Conservation (phyloP, 2,888 invertebrate genomes). For the Odontocolon sp. region DNA sequence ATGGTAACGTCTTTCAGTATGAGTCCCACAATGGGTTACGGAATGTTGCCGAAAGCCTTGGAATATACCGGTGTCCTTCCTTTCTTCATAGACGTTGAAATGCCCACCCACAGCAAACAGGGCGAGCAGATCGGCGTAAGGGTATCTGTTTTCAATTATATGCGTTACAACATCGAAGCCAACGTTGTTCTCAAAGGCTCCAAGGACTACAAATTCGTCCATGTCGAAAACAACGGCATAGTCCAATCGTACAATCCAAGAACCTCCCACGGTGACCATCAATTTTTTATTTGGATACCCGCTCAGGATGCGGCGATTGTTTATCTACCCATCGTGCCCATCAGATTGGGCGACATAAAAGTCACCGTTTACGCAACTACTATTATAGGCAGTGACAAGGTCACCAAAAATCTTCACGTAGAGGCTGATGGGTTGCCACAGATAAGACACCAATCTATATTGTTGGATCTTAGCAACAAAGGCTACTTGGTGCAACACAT, state of each 20-base stretch:
- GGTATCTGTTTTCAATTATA: conserved; percentile 97
- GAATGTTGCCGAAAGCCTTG: conserved; percentile 90
- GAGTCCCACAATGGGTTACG: conserved; percentile 92
- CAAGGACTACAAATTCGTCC: conserved; percentile 94
- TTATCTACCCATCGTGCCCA: conserved; percentile 94
- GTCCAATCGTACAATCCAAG: conserved; percentile 93
- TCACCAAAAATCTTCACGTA: conserved; percentile 86
- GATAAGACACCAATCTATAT: conserved; percentile 94
- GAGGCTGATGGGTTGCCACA: conserved; percentile 96
- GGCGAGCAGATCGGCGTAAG: conserved; percentile 97
- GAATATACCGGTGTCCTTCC: conserved; percentile 95
- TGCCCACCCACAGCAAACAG: conserved; percentile 90
- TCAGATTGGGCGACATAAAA: conserved; percentile 88
- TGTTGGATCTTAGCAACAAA: conserved; percentile 95
- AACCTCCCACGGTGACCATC: conserved; percentile 96
- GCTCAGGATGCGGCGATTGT: conserved; percentile 92
- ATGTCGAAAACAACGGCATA: conserved; percentile 93
- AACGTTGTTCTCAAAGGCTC: conserved; percentile 93
- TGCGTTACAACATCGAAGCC: conserved; percentile 91
- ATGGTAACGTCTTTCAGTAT: conserved; percentile 96
- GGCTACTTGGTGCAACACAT: conserved; percentile 96
- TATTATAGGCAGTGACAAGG: conserved; percentile 87
- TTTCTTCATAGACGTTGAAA: conserved; percentile 97
- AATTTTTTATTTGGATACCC: conserved; percentile 93
- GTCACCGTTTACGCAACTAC: conserved; percentile 90